Conservation (phyloP, 2,888 invertebrate genomes). For the Candidula unifasciata region DNA sequence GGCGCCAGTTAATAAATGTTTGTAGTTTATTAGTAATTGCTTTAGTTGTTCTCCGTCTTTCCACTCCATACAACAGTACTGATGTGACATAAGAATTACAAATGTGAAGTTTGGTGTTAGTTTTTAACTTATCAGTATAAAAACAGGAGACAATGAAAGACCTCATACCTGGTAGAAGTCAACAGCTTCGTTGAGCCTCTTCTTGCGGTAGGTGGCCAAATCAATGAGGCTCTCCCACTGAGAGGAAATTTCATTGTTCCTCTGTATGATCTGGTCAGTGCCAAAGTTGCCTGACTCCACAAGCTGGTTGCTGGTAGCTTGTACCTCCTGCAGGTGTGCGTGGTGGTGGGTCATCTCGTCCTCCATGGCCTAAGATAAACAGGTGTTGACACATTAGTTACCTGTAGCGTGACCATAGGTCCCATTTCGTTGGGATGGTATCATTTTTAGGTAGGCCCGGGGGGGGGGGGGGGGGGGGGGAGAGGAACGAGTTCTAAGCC, state of each 20-base stretch:
- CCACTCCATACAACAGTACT: no score
- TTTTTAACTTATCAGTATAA: no score
- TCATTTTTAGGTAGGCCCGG: no score
- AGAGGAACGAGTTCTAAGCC: no score
- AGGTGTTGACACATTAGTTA: no score
- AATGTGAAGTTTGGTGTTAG: no score
- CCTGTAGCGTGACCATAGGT: no score
- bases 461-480: no score
- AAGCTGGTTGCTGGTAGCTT: constrained; percentile 93
- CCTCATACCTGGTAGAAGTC: constrained; percentile 92
- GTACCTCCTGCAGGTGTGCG: constrained; percentile 91
- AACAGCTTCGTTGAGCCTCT: constrained; percentile 96
- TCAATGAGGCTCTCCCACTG: constrained; percentile 97
- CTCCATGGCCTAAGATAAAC: constrained; percentile 85
- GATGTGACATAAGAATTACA: no score
- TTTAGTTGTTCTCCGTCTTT: no score
- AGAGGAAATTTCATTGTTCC: constrained; percentile 93
- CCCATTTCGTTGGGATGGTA: not conserved
- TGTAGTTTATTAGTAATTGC: no score
- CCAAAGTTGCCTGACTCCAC: constrained; percentile 95
- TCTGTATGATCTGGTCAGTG: constrained; percentile 94
- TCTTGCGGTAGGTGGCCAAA: constrained; percentile 89
- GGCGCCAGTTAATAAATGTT: no score
- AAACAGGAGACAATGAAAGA: not conserved
- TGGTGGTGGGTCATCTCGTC: constrained; percentile 95